Percentiles rank a stretch among this genome's conserved stretches.
Conservation (phyloP, 2,797 vertebrate genomes). For the Argentina silus region DNA sequence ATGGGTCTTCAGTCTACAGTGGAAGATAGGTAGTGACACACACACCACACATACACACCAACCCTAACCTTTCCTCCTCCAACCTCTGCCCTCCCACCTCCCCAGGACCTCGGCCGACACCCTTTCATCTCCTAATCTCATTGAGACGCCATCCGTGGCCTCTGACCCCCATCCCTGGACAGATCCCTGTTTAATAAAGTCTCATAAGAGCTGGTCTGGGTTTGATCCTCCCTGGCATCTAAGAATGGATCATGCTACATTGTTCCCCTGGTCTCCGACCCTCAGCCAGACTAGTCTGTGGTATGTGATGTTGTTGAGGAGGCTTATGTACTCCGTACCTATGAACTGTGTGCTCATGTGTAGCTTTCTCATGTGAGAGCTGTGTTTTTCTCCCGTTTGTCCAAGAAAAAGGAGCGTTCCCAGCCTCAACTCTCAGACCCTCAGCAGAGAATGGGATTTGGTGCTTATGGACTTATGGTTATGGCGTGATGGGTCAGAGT, state of each 20-base stretch:
- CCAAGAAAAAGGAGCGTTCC: neutral
- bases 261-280: neutral
- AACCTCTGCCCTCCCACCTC: too few species aligned
- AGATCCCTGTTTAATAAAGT: conserved; percentile 29
- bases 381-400: neutral
- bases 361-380: neutral
- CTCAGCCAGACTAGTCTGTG: neutral
- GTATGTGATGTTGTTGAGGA: neutral
- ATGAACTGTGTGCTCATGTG: neutral
- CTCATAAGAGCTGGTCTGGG: conserved; percentile 13
- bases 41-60: conserved; percentile 10
- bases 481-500: too few species aligned
- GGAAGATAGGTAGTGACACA: too few species aligned
- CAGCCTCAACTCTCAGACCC: neutral
- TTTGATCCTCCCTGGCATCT: neutral
- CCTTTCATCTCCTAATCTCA: conserved; percentile 68
- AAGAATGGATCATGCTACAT: neutral
- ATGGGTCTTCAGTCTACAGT: too few species aligned
- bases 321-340: neutral
- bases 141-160: conserved; percentile 60
- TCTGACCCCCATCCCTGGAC: conserved; percentile 30
- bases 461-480: neutral
- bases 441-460: too few species aligned
- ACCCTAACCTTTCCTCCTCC: neutral
- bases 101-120: conserved; percentile 4